Base-by-base conservation (phyloP, 2,888 invertebrate species). In the Monopis laevigella region DNA sequence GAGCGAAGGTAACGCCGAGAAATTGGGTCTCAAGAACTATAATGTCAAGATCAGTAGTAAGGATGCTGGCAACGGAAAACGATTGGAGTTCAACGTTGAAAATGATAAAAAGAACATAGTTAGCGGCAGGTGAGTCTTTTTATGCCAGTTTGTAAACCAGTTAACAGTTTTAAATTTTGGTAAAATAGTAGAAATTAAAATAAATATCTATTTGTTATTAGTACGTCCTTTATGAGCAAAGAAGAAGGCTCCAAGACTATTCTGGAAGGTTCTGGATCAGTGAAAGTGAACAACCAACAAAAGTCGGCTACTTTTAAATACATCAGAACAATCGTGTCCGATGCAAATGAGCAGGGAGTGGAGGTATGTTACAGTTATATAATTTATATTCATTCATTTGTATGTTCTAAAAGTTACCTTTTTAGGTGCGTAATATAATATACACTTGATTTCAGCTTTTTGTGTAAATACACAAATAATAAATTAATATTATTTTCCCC, bases 241-340 rank as follows among this genome's bases (percentile, higher is more conserved):
- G 86, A 87, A 43, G 89, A 90, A 59, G 86, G 84, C 21, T 85
- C 85, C 10, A 90, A 90, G 59, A 81, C 84, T 40, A 87, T 88
- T 41, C 75, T 91, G 5, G 92, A 92, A 59, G 92, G 92, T 1
- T 87, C 86, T 5, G 92, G 92, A 1, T 85, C 84, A 28, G 73
- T 92, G 11, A 88, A 86, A 52, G 78, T 88, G n/a, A 83, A 85
- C 41, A 88, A 89, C 1, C 84, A 87, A 41, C 82, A 85, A 44
- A 86, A 87, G 49, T 85, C 86, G 10, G 87, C 88, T 1, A 89
- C 86, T 61, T 92, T 92, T 70, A 90, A 90, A 52, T 86, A 88
- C 54, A 86, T 87, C 43, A 81, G 85, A 34, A 87, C 89, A 45
- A 58, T 82, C 12, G 81, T 88, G 39, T 84, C 85, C 3, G 81